Evolutionary conservation across 1,140 invertebrate species (phyloP), one percentile per base, ranked within the genome.

Genomic region (Formica selysi): DNA sequence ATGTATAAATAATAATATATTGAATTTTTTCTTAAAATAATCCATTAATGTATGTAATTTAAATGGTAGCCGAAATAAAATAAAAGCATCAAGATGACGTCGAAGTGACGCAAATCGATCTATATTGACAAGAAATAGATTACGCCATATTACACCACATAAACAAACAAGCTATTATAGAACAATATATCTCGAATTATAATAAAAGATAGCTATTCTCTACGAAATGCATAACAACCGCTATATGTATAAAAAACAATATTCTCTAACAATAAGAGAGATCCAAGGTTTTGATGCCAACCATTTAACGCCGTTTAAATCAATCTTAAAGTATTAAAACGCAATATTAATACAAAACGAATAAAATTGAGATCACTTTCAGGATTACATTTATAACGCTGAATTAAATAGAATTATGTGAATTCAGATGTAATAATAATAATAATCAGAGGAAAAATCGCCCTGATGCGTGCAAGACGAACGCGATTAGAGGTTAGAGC

Each of bases 371-470:
- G 67, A 70, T 7, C 13, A n/a, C 0, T 26, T 6, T 13, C 7
- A 19, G 11, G 2, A 76, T 64, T 6, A 38, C 16, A n/a, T 62
- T 62, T 19, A 26, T 26, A 64, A 76, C 10, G 16, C 1, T n/a
- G 3, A 22, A 1, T 1, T 26, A 54, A 16, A 22, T 36, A 36
- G 13, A 44, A 19, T 19, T 10, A 19, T 41, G 19, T 13, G 8
- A 85, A 26, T 38, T 0, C 51, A 32, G 36, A 29, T 48, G 22
- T 22, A 22, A 3, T 16, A 26, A 64, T 51, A 51, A 51, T 57
- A 59, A 26, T 41, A 64, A 85, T 88, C 10, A 38, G 68, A 70
- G 61, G 48, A 76, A 36, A 36, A 13, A 57, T 79, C 57, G 51
- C 41, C n/a, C n/a, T 57, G 44, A 79, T 13, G 26, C 2, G 48